Base-by-base conservation (phyloP, 2,888 invertebrate genomes). In the Noctua fimbriata region DNA sequence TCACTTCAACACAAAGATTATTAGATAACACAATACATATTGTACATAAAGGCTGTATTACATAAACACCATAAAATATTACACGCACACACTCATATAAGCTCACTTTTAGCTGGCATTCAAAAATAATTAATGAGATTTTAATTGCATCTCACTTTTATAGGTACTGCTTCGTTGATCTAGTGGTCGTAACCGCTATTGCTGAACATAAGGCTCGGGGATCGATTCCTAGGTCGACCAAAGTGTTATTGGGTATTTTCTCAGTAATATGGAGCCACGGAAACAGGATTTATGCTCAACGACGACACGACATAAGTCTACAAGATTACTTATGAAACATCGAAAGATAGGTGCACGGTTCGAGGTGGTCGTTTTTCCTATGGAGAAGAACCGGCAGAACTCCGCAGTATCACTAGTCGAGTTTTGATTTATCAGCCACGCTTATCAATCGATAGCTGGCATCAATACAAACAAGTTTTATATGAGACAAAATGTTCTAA, bases 11-110 rank as follows among this genome's bases (percentile, higher is more conserved):
- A 44, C 32, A n/a, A 18, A 66, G 24, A 47, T 14, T 21, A 44
- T 63, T 78, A 65, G 32, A 66, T 69, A 69, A 69, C 55, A 63
- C 28, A 65, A 63, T 36, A 69, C 44, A 49, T 69, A 67, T 41
- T 18, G 78, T 63, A 70, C 14, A 60, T 16, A 32, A 36, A 60
- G 28, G 41, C 5, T 7, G 36, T 52, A 32, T 84, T 80, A 82
- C 63, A 75, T 75, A 76, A 82, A 3, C 12, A 21, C 49, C 75
- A 63, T 66, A 81, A 28, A 14, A 67, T n/a, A 36, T 49, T 66
- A 24, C 41, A 60, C 69, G 44, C 75, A 81, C 76, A 71, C 73
- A 5, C 44, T 60, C 32, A 69, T 73, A 9, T 32, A 9, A 63
- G 32, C 63, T 63, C 18, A 63, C 32, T 63, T 63, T 63, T 63